Conservation (phyloP, 1,140 invertebrate genomes). For the Zaprionus camerounensis region DNA sequence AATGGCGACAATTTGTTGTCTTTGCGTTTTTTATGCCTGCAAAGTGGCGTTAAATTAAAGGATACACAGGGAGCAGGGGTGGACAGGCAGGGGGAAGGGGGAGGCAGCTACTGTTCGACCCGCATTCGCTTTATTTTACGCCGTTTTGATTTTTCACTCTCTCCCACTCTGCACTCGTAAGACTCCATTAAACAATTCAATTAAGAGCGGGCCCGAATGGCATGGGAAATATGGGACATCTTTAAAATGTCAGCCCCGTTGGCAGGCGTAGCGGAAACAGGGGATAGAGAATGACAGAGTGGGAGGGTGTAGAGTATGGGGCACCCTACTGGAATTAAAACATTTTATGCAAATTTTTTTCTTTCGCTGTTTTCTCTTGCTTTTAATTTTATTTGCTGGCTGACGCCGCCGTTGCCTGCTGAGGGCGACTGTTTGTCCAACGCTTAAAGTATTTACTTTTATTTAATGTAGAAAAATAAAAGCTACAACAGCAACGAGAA, state of each 20-base stretch:
- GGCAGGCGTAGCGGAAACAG: neutral
- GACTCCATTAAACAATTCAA: conserved; percentile 83
- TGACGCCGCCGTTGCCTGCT: conserved; percentile 14
- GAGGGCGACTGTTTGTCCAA: conserved; percentile 54
- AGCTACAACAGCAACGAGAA: conserved; percentile 34
- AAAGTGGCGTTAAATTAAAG: conserved; percentile 79
- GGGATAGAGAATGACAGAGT: neutral
- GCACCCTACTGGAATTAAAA: conserved; percentile 58
- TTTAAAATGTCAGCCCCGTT: conserved; percentile 74
- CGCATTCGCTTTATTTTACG: conserved; percentile 76
- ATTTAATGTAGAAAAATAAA: conserved; percentile 56
- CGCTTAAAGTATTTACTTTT: conserved; percentile 78
- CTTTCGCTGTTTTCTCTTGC: conserved; percentile 29
- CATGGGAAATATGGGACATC: conserved; percentile 42
- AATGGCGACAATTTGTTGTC: conserved; percentile 75
- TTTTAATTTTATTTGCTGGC: conserved; percentile 52
- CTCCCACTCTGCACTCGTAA: conserved; percentile 46
- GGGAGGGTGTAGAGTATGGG: neutral
- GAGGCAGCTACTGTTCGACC: conserved; percentile 50
- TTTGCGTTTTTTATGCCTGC: conserved; percentile 68
- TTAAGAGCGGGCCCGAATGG: conserved; percentile 52
- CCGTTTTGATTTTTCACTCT: conserved; percentile 71
- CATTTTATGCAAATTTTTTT: conserved; percentile 78
- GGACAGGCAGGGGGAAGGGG: conserved; percentile 4
- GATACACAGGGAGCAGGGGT: conserved; percentile 10